Evolutionary conservation across 2,888 invertebrate genomes (phyloP), one percentile per base, ranked within the genome.

Genomic region (Platycnemis pennipes): DNA sequence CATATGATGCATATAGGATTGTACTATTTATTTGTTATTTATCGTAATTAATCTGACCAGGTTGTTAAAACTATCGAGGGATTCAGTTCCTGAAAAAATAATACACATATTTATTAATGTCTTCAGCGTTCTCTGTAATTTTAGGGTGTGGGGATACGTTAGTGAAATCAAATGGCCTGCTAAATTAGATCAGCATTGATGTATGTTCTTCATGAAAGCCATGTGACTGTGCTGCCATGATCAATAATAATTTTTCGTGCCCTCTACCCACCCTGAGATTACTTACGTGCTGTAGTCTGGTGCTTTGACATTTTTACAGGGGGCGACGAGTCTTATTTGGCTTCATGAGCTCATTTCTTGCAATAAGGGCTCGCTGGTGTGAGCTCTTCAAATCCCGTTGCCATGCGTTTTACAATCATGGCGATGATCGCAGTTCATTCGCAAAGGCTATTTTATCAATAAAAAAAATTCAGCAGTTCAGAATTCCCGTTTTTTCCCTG

Each of bases 291-390:
- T 77, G 77, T 77, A 77, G 37, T 77, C 8, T 37, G 77, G 77
- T 77, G 77, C 77, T 77, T 77, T 77, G 77, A 77, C 77, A 77
- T 77, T 77, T 77, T 77, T 77, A 77, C 77, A 77, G 37, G 16
- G 77, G 31, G 37, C 37, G 37, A 37, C 31, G 77, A 37, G 77
- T 77, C 77, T 77, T 77, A 77, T 77, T 77, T 77, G 77, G 77
- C 77, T 77, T 77, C 77, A 69, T 69, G 69, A 69, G 69, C 69
- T 69, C 69, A 77, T 77, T 77, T 77, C 31, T 37, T 77, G 37
- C 77, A 77, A 77, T 77, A 77, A 77, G 77, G 37, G 16, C 77
- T 77, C 77, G 13, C 63, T 26, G 63, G 26, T n/a, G 63, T 63
- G n/a, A 7, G 63, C n/a, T 26, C 63, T 63, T 63, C 63, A 63